A percentile compares a stretch with the other conserved stretches of the same genome.
Evolutionary conservation across 2,797 vertebrate species (phyloP).

Genomic region (Gymnoscopelus braueri): DNA sequence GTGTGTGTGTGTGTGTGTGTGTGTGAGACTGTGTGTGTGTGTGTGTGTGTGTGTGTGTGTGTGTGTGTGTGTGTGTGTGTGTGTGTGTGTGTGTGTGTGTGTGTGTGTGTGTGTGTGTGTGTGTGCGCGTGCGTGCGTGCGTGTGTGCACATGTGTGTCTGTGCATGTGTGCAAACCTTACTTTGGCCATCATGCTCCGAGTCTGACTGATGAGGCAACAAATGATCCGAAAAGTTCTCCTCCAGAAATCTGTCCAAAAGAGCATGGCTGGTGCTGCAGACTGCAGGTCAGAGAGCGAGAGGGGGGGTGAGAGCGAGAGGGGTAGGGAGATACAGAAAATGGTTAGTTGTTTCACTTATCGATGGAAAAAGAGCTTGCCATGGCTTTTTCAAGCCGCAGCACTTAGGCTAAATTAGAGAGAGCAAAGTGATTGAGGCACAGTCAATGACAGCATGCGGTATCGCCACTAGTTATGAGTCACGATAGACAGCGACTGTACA

Average conservation of each 20-base stretch:
- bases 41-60: conserved; percentile 6
- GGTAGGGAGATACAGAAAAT: neutral
- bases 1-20: neutral
- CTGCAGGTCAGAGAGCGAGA: conserved; percentile 49
- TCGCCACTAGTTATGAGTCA: too few species aligned
- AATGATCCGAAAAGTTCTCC: conserved; percentile 50
- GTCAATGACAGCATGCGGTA: neutral
- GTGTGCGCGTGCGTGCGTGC: neutral
- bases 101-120: conserved; percentile 4
- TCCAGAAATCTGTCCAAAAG: conserved; percentile 63
- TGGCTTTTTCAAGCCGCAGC: conserved; percentile 1
- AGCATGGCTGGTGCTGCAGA: conserved; percentile 54
- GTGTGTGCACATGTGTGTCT: neutral
- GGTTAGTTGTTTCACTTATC: conserved; percentile 5
- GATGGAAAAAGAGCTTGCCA: neutral
- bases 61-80: conserved; percentile 1
- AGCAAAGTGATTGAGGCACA: neutral
- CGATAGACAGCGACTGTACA: too few species aligned
- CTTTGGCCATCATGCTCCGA: conserved; percentile 57
- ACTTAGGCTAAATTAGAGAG: neutral
- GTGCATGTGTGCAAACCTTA: conserved; percentile 50
- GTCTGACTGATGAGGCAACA: conserved; percentile 48
- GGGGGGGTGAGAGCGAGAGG: conserved; percentile 14
- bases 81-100: neutral
- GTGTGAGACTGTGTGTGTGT: neutral